Evolutionary conservation across 1,140 invertebrate species (phyloP), one percentile per base, ranked within the genome.

Genomic region (Chymomyza costata): DNA sequence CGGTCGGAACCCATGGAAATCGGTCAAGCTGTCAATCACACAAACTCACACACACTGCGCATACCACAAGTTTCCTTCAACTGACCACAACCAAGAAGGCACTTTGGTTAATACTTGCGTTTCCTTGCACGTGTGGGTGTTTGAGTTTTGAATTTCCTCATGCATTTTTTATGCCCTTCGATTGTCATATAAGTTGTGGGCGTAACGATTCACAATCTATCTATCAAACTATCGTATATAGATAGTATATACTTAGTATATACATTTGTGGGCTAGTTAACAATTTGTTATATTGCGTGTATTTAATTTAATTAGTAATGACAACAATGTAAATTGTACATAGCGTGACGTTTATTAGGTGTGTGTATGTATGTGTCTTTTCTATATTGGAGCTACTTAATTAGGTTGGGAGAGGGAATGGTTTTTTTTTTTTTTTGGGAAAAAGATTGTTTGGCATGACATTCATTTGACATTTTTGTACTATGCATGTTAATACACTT

Each of bases 11-110:
- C 25, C 41, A 44, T 46, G 25, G 39, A 74, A 74, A 60, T 76
- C 70, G 65, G 65, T 76, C 70, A 76, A 66, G 66, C 71, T 64
- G 71, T 78, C 73, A 71, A 78, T 78, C 73, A 66, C 43, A 54
- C 52, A 63, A 25, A 17, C 37, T 28, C 25, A 16, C 13, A 40
- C 31, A 6, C 39, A 25, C 13, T 18, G 28, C n/a, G n/a, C n/a
- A 11, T 11, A n/a, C 5, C 16, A 34, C 18, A 17, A 7, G 7
- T 16, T 18, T 17, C 14, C 59, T 28, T 13, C 59, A 47, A 51
- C 52, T 58, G 58, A n/a, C 30, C 34, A 34, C 11, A 17, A 18
- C 43, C 50, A 49, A 6, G 18, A 13, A 17, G 21, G 18, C 38
- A 43, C 30, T 47, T 25, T 19, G 1, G 2, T 16, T 25, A n/a